Evolutionary conservation across 2,888 invertebrate genomes (phyloP).

Genomic region (Lasioglossum malachurum): DNA sequence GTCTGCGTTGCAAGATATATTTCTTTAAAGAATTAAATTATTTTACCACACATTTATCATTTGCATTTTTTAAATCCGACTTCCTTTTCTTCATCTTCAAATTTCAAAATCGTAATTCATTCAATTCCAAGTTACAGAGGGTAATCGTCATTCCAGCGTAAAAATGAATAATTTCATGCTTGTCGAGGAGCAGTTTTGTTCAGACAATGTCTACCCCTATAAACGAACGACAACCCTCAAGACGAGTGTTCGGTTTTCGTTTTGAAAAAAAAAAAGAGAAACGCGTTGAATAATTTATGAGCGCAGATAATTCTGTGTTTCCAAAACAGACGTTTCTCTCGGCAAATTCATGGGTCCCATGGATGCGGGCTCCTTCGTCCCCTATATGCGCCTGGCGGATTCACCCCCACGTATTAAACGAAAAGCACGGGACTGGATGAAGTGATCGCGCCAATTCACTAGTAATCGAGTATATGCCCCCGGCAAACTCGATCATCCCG

Average conservation of each 20-base stretch:
- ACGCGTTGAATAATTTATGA: constrained; percentile 74
- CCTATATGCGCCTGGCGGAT: constrained; percentile 42
- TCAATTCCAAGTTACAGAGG: too few relatives aligned
- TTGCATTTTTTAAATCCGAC: too few relatives aligned
- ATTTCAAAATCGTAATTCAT: too few relatives aligned
- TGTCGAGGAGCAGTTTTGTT: background rate
- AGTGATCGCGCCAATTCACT: constrained; percentile 75
- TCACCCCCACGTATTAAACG: constrained; percentile 56
- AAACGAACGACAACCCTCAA: background rate
- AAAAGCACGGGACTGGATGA: constrained; percentile 60
- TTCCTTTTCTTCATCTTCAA: too few relatives aligned
- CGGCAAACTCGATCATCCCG: constrained; percentile 72
- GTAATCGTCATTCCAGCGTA: background rate
- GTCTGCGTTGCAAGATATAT: background rate
- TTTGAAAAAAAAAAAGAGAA: constrained; percentile 9
- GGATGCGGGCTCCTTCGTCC: constrained; percentile 69
- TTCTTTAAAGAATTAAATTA: background rate
- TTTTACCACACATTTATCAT: too few relatives aligned
- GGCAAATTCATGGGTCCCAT: constrained; percentile 31
- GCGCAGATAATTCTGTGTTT: constrained; percentile 78
- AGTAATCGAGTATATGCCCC: constrained; percentile 74
- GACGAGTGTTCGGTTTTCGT: background rate
- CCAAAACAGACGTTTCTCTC: constrained; percentile 72
- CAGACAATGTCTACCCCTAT: background rate
- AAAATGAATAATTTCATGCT: background rate